Base-by-base conservation (phyloP, 2,888 invertebrate genomes). In the Leptothorax acervorum region DNA sequence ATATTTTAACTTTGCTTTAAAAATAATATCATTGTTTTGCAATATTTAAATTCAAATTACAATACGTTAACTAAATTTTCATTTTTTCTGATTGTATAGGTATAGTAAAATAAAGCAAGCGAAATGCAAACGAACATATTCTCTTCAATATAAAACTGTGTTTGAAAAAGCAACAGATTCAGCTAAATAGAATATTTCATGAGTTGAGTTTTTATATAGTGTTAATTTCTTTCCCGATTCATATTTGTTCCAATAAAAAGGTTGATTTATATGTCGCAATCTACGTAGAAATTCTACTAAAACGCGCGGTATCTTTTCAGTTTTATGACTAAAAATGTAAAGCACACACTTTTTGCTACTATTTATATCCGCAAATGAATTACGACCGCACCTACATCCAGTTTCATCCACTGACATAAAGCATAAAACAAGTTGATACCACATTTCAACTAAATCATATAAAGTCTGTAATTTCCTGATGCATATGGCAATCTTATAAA, bases 291-390 rank as follows among this genome's bases (percentile, higher is more conserved):
- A 65, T 75, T 76, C 42, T 60, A 28, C 0, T 23, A 75, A 42
- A 75, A 65, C 23, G 18, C 2, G 55, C 35, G 31, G 39, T 63
- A 53, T 31, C 63, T 39, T 53, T 74, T 74, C 6, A 53, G 31
- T 65, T 75, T 75, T 75, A 62, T 62, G 23, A 35, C 48, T 75
- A 62, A 71, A 74, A 75, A 65, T 53, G 63, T 28, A 48, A 53
- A 75, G 28, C 23, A 45, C 8, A 55, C 35, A 63, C 31, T 48
- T 62, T 74, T 55, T 23, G 5, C 18, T 28, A 15, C 39, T 76
- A 76, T 79, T 79, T 71, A 60, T 60, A 57, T 28, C 1, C 18
- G 18, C 18, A 48, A 79, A 79, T 79, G 15, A 79, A 79, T 79
- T 60, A 79, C 60, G 15, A 15, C 31, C 78, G 15, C 57, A 66